Conservation (phyloP, 2,113 vertebrate species). For the Apeltes quadracus region DNA sequence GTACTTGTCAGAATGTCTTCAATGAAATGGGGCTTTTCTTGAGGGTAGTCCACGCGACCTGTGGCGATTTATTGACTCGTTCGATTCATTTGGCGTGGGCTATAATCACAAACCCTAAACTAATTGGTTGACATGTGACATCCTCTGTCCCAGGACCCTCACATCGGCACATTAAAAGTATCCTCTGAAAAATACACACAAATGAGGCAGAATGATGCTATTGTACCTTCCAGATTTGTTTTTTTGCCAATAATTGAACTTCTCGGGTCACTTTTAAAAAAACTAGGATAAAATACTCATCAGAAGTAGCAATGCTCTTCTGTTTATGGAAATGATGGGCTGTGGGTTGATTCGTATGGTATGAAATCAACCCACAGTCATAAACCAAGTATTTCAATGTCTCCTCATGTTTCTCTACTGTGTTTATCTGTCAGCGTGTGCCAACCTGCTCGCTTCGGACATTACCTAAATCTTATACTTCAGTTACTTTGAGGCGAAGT, state of each 20-base stretch:
- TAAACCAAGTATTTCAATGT: neutral
- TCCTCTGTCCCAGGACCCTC: too few species aligned
- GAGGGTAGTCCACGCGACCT: neutral
- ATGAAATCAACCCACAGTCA: neutral
- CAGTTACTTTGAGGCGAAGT: neutral
- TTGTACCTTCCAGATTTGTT: neutral
- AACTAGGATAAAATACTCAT: neutral
- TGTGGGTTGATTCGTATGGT: neutral
- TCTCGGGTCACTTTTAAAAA: too few species aligned
- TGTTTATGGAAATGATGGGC: neutral
- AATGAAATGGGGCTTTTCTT: neutral
- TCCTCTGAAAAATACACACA: neutral
- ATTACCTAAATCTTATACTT: neutral
- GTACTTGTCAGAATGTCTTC: constrained; percentile 4
- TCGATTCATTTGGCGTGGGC: neutral
- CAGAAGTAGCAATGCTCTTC: neutral
- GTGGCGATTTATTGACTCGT: neutral
- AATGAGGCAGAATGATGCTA: neutral
- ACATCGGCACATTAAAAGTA: neutral
- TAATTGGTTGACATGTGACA: too few species aligned
- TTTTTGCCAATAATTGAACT: neutral
- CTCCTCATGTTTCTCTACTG: neutral
- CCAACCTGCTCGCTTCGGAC: neutral
- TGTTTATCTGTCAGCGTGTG: neutral
- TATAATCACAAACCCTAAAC: too few species aligned